Evolutionary conservation across 53 echinoderm and acorn worm species (phyloP).

Genomic region (Mesocentrotus franciscanus): DNA sequence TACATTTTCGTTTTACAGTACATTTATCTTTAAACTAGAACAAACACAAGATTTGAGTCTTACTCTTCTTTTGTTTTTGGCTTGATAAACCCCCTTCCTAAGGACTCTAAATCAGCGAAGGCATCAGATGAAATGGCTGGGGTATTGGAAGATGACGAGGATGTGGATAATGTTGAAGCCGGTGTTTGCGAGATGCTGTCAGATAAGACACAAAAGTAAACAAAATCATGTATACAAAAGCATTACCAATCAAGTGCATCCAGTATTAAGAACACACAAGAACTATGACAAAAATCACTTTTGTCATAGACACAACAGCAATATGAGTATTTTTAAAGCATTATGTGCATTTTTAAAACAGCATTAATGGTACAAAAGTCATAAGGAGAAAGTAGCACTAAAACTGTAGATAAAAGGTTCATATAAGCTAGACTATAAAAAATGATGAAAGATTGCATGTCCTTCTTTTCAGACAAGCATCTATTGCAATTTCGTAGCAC

Average conservation of each 20-base stretch:
- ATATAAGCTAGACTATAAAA: neutral
- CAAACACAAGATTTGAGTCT: neutral
- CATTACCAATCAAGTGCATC: neutral
- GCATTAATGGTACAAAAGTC: neutral
- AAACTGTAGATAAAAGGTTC: neutral
- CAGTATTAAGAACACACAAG: neutral
- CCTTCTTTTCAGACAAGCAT: neutral
- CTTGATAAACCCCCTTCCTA: slow-evolving; percentile 63
- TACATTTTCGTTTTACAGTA: neutral
- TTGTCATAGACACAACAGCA: neutral
- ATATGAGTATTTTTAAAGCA: too few species aligned
- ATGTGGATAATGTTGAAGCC: slow-evolving; percentile 2
- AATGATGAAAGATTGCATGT: neutral
- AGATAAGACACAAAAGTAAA: neutral
- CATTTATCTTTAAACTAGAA: neutral
- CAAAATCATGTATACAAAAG: neutral
- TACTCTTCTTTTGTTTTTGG: slow-evolving; percentile 65
- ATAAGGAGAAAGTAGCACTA: neutral
- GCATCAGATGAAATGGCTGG: slow-evolving; percentile 69
- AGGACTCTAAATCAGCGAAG: slow-evolving; percentile 64
- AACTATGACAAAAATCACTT: neutral
- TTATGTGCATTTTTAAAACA: neutral
- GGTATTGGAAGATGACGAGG: slow-evolving; percentile 4
- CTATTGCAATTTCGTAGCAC: neutral
- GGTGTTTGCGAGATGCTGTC: neutral